A percentile compares a stretch with the other conserved stretches of the same genome.
Evolutionary conservation across 2,797 vertebrate genomes (phyloP).

Genomic region (Sebastes nivosus): DNA sequence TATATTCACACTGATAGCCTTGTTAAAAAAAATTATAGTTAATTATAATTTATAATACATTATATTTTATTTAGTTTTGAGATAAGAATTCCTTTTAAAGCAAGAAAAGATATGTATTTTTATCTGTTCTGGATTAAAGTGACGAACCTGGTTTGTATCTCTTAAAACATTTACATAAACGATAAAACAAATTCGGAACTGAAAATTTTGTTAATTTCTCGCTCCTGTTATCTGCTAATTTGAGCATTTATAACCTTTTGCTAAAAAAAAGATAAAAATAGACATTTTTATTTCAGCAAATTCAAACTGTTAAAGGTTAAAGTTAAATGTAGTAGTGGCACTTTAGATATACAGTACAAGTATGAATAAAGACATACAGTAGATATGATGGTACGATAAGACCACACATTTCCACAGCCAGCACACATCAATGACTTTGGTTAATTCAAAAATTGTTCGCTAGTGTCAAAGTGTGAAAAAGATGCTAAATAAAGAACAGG

Average conservation of each 20-base stretch:
- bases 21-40: too few relatives aligned
- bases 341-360: not conserved
- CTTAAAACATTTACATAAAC: not conserved
- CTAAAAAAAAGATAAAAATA: not conserved
- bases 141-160: not conserved
- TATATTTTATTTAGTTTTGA: not conserved
- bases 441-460: not conserved
- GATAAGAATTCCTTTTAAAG: not conserved
- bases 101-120: not conserved
- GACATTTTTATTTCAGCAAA: not conserved
- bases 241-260: not conserved
- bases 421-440: not conserved
- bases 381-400: not conserved
- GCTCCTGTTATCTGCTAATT: not conserved
- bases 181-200: too few relatives aligned
- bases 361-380: not conserved
- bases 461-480: not conserved
- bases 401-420: not conserved
- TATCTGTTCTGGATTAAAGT: not conserved
- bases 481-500: not conserved
- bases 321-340: not conserved
- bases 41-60: too few relatives aligned
- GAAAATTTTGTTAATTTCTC: not conserved
- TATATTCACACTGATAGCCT: too few relatives aligned
- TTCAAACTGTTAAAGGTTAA: not conserved